Percentiles rank a stretch among this genome's conserved stretches.
These are phyloP conservation scores for Trematomus loennbergii DNA, from an alignment of 2,113 vertebrate genomes.

Conservation along the genomic window DNA sequence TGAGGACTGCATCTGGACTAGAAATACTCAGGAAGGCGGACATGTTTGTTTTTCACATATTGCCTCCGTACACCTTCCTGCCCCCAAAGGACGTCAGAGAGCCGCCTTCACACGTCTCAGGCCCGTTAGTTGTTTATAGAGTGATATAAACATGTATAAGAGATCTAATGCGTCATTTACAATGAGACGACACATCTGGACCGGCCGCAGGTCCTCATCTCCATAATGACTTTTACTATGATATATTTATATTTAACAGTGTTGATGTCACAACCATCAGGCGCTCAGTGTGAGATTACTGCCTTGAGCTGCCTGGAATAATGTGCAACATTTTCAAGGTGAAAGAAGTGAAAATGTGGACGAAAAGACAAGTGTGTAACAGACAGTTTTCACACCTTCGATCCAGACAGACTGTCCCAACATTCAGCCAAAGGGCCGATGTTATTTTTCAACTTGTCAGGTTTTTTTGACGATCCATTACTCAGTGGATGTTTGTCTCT, in stretches of 20 bases:
- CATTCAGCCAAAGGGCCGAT: constrained; percentile 10
- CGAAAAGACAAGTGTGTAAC: background rate
- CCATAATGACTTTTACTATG: background rate
- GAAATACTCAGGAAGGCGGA: background rate
- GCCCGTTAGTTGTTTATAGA: background rate
- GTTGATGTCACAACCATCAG: background rate
- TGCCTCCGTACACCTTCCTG: constrained; percentile 12
- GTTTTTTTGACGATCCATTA: background rate
- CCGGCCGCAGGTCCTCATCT: background rate
- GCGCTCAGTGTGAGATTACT: background rate
- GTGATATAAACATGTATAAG: background rate
- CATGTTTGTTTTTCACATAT: constrained; percentile 63
- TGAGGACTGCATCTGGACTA: background rate
- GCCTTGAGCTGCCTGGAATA: background rate
- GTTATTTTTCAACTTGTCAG: background rate
- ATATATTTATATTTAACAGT: background rate
- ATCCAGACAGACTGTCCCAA: constrained; percentile 41
- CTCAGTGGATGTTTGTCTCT: background rate
- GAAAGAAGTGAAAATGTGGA: constrained; percentile 1
- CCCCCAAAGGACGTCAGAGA: background rate
- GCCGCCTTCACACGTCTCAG: background rate
- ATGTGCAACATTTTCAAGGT: background rate
- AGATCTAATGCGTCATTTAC: background rate
- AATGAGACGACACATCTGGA: constrained; percentile 9
- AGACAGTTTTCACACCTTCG: constrained; percentile 57